Evolutionary conservation across 1,140 invertebrate species (phyloP).

Genomic region (Zaprionus kolodkinae): DNA sequence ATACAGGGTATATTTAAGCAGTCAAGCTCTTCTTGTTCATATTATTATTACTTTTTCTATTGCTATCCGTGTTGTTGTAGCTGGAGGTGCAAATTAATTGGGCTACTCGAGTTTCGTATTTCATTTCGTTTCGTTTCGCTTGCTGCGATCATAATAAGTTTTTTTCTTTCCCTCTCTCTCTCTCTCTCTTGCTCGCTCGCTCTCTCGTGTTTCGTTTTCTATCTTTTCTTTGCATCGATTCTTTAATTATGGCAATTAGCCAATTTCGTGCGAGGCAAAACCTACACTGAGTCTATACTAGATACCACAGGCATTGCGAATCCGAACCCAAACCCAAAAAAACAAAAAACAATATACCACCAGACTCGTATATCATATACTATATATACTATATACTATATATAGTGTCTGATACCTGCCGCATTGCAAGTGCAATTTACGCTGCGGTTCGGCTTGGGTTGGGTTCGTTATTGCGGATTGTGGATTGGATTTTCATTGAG

Average conservation of each 20-base stretch:
- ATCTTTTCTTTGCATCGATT: slow-evolving; percentile 53
- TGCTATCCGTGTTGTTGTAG: slow-evolving; percentile 18
- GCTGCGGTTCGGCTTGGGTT: slow-evolving; percentile 2
- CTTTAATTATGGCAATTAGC: slow-evolving; percentile 74
- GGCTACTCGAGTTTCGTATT: slow-evolving; percentile 48
- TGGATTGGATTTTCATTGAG: not conserved
- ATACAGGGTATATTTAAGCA: slow-evolving; percentile 5
- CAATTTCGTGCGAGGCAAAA: slow-evolving; percentile 53
- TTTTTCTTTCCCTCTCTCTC: slow-evolving; percentile 14
- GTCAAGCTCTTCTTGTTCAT: not conserved
- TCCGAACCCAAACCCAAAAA: slow-evolving; percentile 10
- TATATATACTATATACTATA: not conserved
- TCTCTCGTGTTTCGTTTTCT: slow-evolving; percentile 19
- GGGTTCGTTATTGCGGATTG: slow-evolving; percentile 6
- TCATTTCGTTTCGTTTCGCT: slow-evolving; percentile 43
- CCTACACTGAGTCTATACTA: slow-evolving; percentile 2
- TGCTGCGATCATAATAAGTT: slow-evolving; percentile 34
- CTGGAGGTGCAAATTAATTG: slow-evolving; percentile 68
- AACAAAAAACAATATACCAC: not conserved
- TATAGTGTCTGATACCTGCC: not conserved
- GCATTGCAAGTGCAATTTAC: slow-evolving; percentile 36
- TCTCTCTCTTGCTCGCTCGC: too few relatives aligned
- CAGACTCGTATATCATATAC: not conserved
- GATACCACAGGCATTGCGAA: slow-evolving; percentile 10
- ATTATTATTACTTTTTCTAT: slow-evolving; percentile 11